Evolutionary conservation across 2,113 vertebrate species (phyloP), one percentile per base, ranked within the genome.

Genomic region (Clarias magur): DNA sequence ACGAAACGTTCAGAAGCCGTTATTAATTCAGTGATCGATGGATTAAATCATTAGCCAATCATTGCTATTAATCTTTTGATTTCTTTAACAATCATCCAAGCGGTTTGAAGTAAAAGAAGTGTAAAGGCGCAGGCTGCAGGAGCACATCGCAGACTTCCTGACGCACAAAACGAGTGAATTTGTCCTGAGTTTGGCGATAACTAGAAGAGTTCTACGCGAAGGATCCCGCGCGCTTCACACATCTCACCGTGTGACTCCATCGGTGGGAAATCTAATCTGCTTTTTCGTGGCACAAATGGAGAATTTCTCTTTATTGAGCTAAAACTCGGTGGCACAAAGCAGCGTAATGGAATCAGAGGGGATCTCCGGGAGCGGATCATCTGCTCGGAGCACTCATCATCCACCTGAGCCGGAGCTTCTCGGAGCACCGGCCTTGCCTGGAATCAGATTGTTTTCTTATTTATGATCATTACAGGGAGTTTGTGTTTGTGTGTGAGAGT

Each of bases 271-370:
- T 84, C 82, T 34, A 68, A 72, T 84, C 67, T 9, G 38, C 48
- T 84, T 84, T 84, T 84, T 60, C 25, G 65, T 57, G 30, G 27
- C 65, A 72, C 82, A 72, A 72, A 72, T 70, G 82, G 65, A 34
- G 65, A 70, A 83, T 83, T 70, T 84, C 65, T 84, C 82, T 84
- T 84, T 72, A 84, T 84, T 84, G 79, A 80, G 57, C 79, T 62
- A 72, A 84, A 84, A 72, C 48, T 84, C 82, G 30, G 65, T 34
- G 48, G 48, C 82, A 57, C 65, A 84, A 68, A 84, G 70, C 67
- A 72, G 82, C 17, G 3, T 70, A 67, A 67, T 83, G 79, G 79
- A 80, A 80, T 80, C 30, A 62, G 17, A 38, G 79, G 38, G 79
- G 30, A 60, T 80, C 79, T 80, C 79, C 3, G 79, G 23, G 56